These are phyloP conservation scores for Carabus problematicus DNA, from an alignment of 2,888 invertebrate species.

Conservation along the genomic window DNA sequence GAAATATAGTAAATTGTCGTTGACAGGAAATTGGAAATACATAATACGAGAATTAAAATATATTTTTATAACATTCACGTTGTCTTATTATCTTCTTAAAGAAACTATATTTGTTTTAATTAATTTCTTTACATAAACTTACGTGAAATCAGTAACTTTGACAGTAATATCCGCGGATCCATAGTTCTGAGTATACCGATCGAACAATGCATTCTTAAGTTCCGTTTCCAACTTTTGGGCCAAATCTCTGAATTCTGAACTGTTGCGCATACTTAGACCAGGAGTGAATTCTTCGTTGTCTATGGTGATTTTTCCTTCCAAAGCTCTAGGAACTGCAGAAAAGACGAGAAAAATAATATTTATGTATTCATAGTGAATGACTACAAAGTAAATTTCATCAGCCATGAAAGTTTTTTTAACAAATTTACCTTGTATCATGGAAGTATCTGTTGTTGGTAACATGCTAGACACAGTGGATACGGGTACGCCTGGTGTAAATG, in stretches of 20 bases:
- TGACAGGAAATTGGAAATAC: constrained; percentile 9
- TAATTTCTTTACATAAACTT: constrained; percentile 51
- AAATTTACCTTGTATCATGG: constrained; percentile 64
- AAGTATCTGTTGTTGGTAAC: constrained; percentile 61
- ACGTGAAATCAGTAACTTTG: constrained; percentile 70
- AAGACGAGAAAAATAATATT: constrained; percentile 12
- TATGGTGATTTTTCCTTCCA: constrained; percentile 73
- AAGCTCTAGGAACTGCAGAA: constrained; percentile 69
- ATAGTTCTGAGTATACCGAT: constrained; percentile 61
- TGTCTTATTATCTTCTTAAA: not conserved
- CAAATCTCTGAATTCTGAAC: constrained; percentile 68
- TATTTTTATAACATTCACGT: not conserved
- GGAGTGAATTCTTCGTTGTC: constrained; percentile 70
- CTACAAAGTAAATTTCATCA: not conserved
- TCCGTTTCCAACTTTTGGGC: constrained; percentile 66
- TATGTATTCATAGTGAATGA: not conserved
- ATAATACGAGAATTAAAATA: not conserved
- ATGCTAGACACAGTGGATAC: constrained; percentile 53
- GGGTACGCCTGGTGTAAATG: constrained; percentile 55
- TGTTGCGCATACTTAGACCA: constrained; percentile 67
- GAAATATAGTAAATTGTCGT: constrained; percentile 7
- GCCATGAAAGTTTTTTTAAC: constrained; percentile 12
- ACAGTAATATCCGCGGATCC: constrained; percentile 65
- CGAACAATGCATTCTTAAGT: constrained; percentile 66
- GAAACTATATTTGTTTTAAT: not conserved